These are phyloP conservation scores for Gastrophryne carolinensis DNA, from an alignment of 2,797 vertebrate genomes.

Conservation along the genomic window DNA sequence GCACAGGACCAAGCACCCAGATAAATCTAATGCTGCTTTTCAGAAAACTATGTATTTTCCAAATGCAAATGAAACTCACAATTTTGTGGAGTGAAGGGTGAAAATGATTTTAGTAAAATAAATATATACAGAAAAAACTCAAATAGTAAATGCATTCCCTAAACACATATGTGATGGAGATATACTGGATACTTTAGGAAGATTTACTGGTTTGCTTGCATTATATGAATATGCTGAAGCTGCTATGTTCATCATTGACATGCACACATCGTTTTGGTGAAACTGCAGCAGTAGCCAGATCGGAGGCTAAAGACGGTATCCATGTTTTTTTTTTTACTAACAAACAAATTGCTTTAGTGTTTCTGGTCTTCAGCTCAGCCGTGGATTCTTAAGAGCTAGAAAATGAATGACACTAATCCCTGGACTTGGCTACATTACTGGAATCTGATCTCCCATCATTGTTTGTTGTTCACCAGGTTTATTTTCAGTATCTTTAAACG, in stretches of 20 bases:
- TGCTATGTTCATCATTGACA: background rate
- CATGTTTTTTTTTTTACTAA: conserved; percentile 20
- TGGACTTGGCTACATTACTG: background rate
- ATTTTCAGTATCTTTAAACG: conserved; percentile 28
- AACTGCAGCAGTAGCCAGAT: background rate
- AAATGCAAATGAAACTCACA: too few relatives aligned
- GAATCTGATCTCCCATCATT: conserved; percentile 16
- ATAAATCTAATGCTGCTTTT: too few relatives aligned
- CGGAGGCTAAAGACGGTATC: conserved; percentile 16
- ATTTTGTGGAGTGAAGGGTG: too few relatives aligned
- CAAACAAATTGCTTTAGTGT: conserved; percentile 2
- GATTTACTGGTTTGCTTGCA: too few relatives aligned
- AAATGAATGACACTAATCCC: conserved; percentile 34
- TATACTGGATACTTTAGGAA: too few relatives aligned
- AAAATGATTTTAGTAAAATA: too few relatives aligned
- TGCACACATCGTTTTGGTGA: background rate
- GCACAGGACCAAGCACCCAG: too few relatives aligned
- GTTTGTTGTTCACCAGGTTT: conserved; percentile 31
- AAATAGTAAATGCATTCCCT: too few relatives aligned
- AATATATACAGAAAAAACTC: too few relatives aligned
- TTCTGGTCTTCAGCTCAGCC: background rate
- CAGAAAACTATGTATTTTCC: too few relatives aligned
- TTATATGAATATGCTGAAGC: too few relatives aligned
- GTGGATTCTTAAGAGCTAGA: background rate
- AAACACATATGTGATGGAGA: too few relatives aligned